Evolutionary conservation across 2,888 invertebrate species (phyloP), one percentile per base, ranked within the genome.

Genomic region (Netelia melanura): DNA sequence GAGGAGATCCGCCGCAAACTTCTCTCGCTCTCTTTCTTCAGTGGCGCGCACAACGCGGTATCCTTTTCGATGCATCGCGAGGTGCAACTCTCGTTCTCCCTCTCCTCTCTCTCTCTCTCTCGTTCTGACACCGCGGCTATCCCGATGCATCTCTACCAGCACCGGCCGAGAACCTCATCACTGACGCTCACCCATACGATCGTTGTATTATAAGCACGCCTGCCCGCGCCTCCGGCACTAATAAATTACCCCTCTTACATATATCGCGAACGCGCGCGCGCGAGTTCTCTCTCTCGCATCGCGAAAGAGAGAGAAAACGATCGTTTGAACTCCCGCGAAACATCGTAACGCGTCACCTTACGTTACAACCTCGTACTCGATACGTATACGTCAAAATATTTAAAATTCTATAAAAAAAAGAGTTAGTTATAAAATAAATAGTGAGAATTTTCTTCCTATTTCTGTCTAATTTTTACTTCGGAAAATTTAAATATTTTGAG

Each of bases 181-280:
- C 82, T 86, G 83, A 85, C 85, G 85, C 85, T 85, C 86, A 86
- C 85, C 84, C 83, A 58, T 58, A 67, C 74, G 38, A 83, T 83
- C 72, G 10, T 58, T 71, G 56, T 75, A 79, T 84, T 84, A 85
- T 87, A 89, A 90, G 89, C 88, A 90, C 89, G 89, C 84, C 87
- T 88, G 86, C 89, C 85, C 86, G 90, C 90, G 90, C 91, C 91
- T 90, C 87, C 87, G 91, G 90, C 90, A 87, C 91, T 89, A 91
- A 92, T 92, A 92, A 92, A 92, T 92, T 91, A 92, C 89, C 89
- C 90, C 90, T 91, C 89, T 90, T 90, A 88, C 84, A 88, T 89
- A 87, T 90, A 88, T 89, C 81, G 75, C 85, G 83, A 86, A 87
- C 84, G 71, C 44, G 61, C 78, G 75, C 71, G 72, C 80, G 52